phyloP scores from a whole-genome alignment of 2,888 invertebrate genomes.

The Leuctra nigra region DNA sequence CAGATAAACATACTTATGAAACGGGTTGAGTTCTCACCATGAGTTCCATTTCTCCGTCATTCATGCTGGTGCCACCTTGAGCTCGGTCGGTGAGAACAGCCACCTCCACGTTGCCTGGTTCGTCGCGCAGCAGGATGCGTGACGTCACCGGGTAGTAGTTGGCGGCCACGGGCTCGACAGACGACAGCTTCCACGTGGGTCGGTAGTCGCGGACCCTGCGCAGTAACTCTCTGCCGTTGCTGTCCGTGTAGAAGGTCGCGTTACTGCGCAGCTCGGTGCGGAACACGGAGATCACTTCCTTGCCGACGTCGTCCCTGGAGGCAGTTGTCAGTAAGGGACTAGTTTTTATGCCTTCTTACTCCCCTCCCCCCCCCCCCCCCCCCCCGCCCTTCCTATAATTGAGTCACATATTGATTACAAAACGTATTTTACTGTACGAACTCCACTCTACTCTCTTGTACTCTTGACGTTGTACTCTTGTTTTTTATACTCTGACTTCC shows the following conservation, averaged over 20 bases:
- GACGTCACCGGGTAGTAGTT: conserved; percentile 94
- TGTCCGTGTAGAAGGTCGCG: conserved; percentile 80
- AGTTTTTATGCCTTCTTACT: no score
- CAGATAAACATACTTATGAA: no score
- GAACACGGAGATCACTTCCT: conserved; percentile 76
- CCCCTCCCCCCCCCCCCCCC: no score
- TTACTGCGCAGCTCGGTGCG: conserved; percentile 52
- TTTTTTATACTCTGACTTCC: no score
- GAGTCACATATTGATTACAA: no score
- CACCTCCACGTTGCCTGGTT: conserved; percentile 41
- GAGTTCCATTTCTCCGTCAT: conserved; percentile 68
- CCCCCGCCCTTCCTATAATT: no score
- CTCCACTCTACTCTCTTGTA: no score
- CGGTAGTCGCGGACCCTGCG: conserved; percentile 60
- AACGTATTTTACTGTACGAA: no score
- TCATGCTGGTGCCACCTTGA: conserved; percentile 72
- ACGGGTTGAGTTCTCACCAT: no score
- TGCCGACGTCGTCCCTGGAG: conserved; percentile 60
- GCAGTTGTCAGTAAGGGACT: no score
- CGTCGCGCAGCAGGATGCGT: conserved; percentile 62
- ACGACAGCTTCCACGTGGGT: conserved; percentile 61
- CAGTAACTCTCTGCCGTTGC: conserved; percentile 84
- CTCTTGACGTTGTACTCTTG: no score
- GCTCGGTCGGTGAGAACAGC: conserved; percentile 68
- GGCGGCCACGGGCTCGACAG: conserved; percentile 67